Conservation (phyloP, 2,888 invertebrate species). For the Tetragonisca angustula region DNA sequence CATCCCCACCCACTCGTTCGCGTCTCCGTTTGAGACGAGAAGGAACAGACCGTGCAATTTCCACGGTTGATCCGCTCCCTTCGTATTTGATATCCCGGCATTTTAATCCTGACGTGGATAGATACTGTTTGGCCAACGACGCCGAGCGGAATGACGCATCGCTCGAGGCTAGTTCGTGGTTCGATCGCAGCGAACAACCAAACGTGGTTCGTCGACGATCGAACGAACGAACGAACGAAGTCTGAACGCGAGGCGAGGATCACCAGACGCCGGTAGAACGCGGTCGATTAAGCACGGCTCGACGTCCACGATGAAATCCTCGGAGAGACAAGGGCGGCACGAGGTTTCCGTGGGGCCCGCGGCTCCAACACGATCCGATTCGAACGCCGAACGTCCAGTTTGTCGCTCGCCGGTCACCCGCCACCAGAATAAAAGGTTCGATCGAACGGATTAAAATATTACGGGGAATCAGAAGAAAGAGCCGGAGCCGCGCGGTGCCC, state of each 20-base stretch:
- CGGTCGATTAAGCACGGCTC: conserved; percentile 17
- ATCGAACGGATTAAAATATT: conserved; percentile 81
- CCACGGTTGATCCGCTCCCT: conserved; percentile 58
- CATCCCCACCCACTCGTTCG: conserved; percentile 50
- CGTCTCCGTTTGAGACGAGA: conserved; percentile 71
- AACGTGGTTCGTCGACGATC: neutral
- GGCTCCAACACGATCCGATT: conserved; percentile 39
- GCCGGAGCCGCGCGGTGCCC: conserved; percentile 62
- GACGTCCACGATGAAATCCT: conserved; percentile 13
- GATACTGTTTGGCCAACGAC: conserved; percentile 82
- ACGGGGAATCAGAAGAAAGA: conserved; percentile 78
- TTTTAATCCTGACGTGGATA: conserved; percentile 84
- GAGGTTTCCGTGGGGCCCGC: conserved; percentile 18
- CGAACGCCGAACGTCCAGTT: conserved; percentile 39
- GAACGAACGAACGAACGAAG: neutral
- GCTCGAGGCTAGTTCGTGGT: conserved; percentile 50
- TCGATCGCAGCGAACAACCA: neutral
- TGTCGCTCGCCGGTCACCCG: conserved; percentile 34
- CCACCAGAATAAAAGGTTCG: conserved; percentile 76
- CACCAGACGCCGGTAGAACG: neutral
- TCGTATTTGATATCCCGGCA: conserved; percentile 80
- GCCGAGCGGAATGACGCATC: conserved; percentile 67
- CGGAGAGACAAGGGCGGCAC: neutral
- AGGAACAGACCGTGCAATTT: conserved; percentile 70
- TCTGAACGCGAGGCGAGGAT: neutral